phyloP scores from a whole-genome alignment of 2,888 invertebrate genomes.

The Dermolepida albohirtum region DNA sequence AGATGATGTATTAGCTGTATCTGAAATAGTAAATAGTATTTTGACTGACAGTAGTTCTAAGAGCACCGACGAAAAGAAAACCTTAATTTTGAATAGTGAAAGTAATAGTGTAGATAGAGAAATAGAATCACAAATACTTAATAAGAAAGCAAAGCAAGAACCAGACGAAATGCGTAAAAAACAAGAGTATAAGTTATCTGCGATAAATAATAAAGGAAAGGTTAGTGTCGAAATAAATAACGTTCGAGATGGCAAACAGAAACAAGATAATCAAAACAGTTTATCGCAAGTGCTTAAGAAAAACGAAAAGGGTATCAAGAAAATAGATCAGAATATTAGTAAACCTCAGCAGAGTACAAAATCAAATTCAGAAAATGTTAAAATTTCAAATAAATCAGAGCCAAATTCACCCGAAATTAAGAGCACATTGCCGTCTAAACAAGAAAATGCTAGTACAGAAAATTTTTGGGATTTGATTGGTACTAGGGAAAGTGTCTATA shows the following conservation, averaged over 20 bases:
- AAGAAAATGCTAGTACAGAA: slow-evolving; percentile 61
- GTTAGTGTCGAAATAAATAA: too few species aligned
- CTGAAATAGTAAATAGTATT: background rate
- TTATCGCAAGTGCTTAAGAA: background rate
- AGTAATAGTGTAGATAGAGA: too few species aligned
- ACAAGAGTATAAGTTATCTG: too few species aligned
- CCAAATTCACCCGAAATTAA: slow-evolving; percentile 31
- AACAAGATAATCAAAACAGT: too few species aligned
- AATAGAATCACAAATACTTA: too few species aligned
- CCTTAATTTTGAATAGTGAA: too few species aligned
- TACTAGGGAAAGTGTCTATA: slow-evolving; percentile 74
- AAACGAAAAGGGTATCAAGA: slow-evolving; percentile 37
- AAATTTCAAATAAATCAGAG: slow-evolving; percentile 14
- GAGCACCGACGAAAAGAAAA: too few species aligned
- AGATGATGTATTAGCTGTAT: background rate
- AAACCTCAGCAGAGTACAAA: slow-evolving; percentile 9
- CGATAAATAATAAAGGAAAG: too few species aligned
- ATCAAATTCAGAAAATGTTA: slow-evolving; percentile 10
- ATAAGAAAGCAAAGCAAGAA: too few species aligned
- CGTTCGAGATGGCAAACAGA: too few species aligned
- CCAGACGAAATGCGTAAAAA: too few species aligned
- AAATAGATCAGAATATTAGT: slow-evolving; percentile 3
- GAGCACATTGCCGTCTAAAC: slow-evolving; percentile 45
- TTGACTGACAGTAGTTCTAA: background rate
- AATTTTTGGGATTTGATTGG: slow-evolving; percentile 78